Evolutionary conservation across 2,888 invertebrate genomes (phyloP), one percentile per base, ranked within the genome.

Genomic region (Notodonta ziczac): DNA sequence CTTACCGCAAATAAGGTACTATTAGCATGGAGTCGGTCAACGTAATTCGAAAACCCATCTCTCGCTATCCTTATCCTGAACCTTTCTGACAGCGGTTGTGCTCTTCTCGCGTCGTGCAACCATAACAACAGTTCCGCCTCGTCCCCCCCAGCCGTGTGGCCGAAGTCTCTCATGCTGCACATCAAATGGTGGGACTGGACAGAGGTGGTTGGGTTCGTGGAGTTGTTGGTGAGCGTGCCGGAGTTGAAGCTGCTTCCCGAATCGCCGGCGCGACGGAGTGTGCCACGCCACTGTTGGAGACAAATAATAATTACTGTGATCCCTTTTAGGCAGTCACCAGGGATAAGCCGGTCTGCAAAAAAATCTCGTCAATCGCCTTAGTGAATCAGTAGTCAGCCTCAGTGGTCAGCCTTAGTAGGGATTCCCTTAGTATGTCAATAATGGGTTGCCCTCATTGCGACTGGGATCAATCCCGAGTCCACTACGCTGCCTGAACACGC

Each of bases 121-220:
- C 97, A 97, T 78, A 98, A 96, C 76, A 97, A 96, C 14, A 98
- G 95, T 88, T 98, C 98, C 0, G 97, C 97, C 82, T 98, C 98
- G 86, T 98, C 98, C 0, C 97, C 98, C 0, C 97, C 97, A 2
- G 98, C 96, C 58, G 97, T 96, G 84, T 97, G 97, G 0, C 97
- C 97, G 84, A 98, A 98, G 87, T 98, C 97, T 14, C 97, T 93
- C 86, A 86, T 86, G 81, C 97, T 97, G 87, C 98, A 97, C 88
- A 97, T 90, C 58, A 98, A 94, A 87, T 98, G 89, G 75, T 91
- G 86, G n/a, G 93, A 90, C 70, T 92, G 91, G 40, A 86, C 87
- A 16, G 89, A 81, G 3, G 89, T 68, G 16, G 69, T 72, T 52
- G 65, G 58, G 10, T 71, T 76, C 14, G 76, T 67, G 10, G 81